Percentiles rank a stretch among this genome's conserved stretches.
These are phyloP conservation scores for Myotis vivesi DNA, from an alignment of 2,797 vertebrate species.

Conservation along the genomic window DNA sequence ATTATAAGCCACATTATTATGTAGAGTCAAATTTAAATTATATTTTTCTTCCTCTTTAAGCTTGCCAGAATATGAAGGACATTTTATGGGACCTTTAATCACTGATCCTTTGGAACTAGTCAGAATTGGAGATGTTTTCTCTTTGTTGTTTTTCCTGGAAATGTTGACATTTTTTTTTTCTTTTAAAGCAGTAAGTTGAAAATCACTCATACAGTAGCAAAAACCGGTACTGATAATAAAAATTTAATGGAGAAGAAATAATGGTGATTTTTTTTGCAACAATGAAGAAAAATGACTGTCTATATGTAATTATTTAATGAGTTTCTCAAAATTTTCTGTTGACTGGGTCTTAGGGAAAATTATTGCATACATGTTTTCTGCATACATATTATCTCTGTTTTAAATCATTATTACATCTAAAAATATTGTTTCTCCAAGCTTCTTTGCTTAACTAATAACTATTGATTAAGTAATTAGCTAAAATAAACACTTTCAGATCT, in stretches of 20 bases:
- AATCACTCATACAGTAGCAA: background rate
- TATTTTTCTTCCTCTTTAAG: background rate
- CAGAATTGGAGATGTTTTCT: background rate
- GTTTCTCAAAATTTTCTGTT: slow-evolving; percentile 25
- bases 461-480: slow-evolving; percentile 47
- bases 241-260: background rate
- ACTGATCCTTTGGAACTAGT: background rate
- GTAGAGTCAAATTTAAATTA: background rate
- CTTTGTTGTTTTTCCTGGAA: background rate
- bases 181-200: slow-evolving; percentile 10
- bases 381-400: background rate
- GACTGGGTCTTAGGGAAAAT: background rate
- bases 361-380: background rate
- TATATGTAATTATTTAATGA: slow-evolving; percentile 9
- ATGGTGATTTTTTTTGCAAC: background rate
- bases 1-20: background rate
- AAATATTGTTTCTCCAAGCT: slow-evolving; percentile 36
- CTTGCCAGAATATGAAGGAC: background rate
- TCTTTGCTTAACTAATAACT: background rate
- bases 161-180: background rate
- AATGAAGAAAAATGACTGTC: slow-evolving; percentile 21
- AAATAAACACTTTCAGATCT: slow-evolving; percentile 22
- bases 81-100: background rate
- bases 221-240: background rate
- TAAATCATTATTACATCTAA: slow-evolving; percentile 41